Base-by-base conservation (phyloP, 2,888 invertebrate species). In the Lapara coniferarum region DNA sequence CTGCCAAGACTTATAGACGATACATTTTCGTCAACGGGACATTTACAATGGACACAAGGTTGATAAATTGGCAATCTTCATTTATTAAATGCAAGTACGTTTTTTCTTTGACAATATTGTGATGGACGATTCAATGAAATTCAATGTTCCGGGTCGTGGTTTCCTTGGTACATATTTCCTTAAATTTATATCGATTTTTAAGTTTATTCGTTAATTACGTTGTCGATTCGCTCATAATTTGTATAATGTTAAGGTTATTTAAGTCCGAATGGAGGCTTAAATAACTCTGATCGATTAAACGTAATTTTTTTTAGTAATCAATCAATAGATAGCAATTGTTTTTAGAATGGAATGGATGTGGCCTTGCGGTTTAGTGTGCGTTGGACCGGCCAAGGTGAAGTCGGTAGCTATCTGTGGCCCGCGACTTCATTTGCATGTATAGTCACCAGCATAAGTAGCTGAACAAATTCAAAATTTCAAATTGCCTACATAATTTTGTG, bases 291-390 rank as follows among this genome's bases (percentile, higher is more conserved):
- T 67, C 63, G 19, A 49, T 63, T 63, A 63, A 63, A 63, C 16
- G 49, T 63, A 16, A 63, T 49, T 63, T 63, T 63, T 63, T 46
- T 10, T 13, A 49, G 63, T 63, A 63, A 63, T 63, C 70, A 53
- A 66, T 82, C 77, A 77, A 80, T 81, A 78, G 76, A 76, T 80
- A 84, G 84, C 84, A 85, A 84, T 84, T 81, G 82, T 75, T 76
- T 79, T 75, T 78, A 71, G 69, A 85, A 81, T 83, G 82, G 81
- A 87, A 83, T 83, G 82, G 77, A 74, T 78, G 76, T 79, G 83
- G 75, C 85, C 86, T 83, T 81, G 63, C 49, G 46, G 73, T 77
- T 73, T 83, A 80, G 68, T 57, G 63, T 78, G 77, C 83, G 76
- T 73, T 80, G 79, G 77, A 81, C 77, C 77, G 80, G 75, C 82